Base-by-base conservation (phyloP, 2,888 invertebrate species). In the Dasypogon diadema region DNA sequence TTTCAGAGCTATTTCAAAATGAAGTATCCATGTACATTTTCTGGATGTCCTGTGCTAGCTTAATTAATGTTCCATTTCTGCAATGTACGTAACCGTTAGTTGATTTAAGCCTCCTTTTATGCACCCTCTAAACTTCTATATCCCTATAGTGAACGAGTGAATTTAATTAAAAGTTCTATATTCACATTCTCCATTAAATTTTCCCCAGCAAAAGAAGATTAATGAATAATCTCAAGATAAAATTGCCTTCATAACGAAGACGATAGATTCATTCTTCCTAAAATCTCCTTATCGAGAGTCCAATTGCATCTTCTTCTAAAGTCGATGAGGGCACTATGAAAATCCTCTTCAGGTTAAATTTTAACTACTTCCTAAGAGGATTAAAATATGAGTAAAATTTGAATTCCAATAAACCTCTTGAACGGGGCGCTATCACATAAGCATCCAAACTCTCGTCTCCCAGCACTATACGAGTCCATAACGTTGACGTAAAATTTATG, bases 361-460 rank as follows among this genome's bases (percentile, higher is more conserved):
- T 56, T 42, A 73, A 55, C 54, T 54, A 56, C 55, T 56, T 73
- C 55, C 56, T 77, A 77, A 77, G 77, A 58, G 77, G 77, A 77
- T 77, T 77, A 77, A 76, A 76, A 76, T 77, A 77, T 77, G 76
- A 74, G 74, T 74, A 77, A 77, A 77, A 77, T 77, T 74, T 76
- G 76, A 77, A 77, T 77, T 77, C 74, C 76, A 75, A 77, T 77
- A 77, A 73, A 54, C 70, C 24, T 42, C 26, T 51, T 58, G 58
- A 75, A 75, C 75, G 75, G 70, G 74, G 75, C 74, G 55, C n/a
- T 12, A 2, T 60, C n/a, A n/a, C n/a, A 34, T 34, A 34, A 24
- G 18, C 26, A 56, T 12, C 16, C 54, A 70, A 54, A 2, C 46
- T 63, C 12, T 56, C 18, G 48, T 5, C 34, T 48, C n/a, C 34